These are phyloP conservation scores for Engystomops pustulosus DNA, from an alignment of 2,113 vertebrate genomes.

Conservation along the genomic window DNA sequence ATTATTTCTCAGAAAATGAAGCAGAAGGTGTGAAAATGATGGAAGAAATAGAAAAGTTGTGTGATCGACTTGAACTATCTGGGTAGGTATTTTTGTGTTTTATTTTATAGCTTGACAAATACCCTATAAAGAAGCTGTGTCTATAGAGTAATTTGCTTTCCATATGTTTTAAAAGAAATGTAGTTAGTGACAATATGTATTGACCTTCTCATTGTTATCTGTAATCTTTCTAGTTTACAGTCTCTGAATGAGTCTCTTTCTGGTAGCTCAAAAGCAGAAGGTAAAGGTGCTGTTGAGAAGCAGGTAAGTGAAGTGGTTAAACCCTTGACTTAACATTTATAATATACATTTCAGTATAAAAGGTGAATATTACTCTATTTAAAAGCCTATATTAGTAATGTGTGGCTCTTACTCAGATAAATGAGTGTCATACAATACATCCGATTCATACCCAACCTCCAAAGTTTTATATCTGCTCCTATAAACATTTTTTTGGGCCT, in stretches of 20 bases:
- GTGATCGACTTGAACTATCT: conserved; percentile 90
- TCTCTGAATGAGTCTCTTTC: conserved; percentile 91
- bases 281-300: conserved; percentile 89
- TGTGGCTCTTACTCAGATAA: background rate
- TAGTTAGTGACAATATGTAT: too few relatives aligned
- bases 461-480: too few relatives aligned
- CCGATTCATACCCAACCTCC: too few relatives aligned
- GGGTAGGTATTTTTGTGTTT: conserved; percentile 75
- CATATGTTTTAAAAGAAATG: too few relatives aligned
- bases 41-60: conserved; percentile 98
- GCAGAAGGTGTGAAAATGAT: conserved; percentile 94
- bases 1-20: conserved; percentile 93
- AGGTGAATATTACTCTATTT: too few relatives aligned
- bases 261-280: conserved; percentile 85
- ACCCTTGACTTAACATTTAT: too few relatives aligned
- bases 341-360: too few relatives aligned
- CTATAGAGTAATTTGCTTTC: too few relatives aligned
- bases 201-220: background rate
- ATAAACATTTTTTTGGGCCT: too few relatives aligned
- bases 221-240: conserved; percentile 84
- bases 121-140: too few relatives aligned
- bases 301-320: conserved; percentile 78
- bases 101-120: conserved; percentile 2
- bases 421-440: too few relatives aligned
- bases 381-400: background rate